Evolutionary conservation across 2,113 vertebrate genomes (phyloP).

Genomic region (Ciconia boyciana): DNA sequence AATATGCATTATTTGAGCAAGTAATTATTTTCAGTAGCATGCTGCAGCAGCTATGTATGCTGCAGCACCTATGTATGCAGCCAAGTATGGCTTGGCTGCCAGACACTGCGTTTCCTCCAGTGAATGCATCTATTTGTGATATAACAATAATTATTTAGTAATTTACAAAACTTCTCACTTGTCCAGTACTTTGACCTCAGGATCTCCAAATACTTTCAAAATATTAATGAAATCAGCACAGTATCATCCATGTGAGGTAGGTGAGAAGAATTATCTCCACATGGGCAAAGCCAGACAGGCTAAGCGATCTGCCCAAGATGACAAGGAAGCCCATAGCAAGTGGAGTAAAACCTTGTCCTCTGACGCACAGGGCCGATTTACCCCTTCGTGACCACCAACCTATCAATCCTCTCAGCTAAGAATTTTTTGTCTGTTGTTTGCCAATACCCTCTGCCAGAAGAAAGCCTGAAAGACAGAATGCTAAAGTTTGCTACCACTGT

Average conservation of each 20-base stretch:
- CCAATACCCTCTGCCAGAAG: neutral
- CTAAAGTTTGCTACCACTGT: neutral
- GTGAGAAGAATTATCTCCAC: neutral
- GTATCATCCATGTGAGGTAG: neutral
- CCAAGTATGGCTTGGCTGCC: neutral
- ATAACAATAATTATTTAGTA: neutral
- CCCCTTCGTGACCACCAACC: neutral
- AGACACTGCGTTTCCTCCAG: neutral
- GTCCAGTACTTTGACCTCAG: neutral
- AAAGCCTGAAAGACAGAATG: neutral
- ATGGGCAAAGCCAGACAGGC: neutral
- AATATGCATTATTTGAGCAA: constrained; percentile 10
- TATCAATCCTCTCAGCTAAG: neutral
- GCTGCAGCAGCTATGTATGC: neutral
- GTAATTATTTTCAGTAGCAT: constrained; percentile 37
- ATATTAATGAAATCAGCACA: neutral
- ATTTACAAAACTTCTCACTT: neutral
- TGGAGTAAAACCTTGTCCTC: neutral
- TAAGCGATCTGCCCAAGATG: neutral
- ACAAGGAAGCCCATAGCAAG: neutral
- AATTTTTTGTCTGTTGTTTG: neutral
- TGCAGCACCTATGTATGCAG: too few species aligned
- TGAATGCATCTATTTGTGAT: neutral
- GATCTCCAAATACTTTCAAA: neutral
- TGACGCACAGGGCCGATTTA: neutral